Evolutionary conservation across 2,888 invertebrate genomes (phyloP).

Genomic region (Salticus scenicus): DNA sequence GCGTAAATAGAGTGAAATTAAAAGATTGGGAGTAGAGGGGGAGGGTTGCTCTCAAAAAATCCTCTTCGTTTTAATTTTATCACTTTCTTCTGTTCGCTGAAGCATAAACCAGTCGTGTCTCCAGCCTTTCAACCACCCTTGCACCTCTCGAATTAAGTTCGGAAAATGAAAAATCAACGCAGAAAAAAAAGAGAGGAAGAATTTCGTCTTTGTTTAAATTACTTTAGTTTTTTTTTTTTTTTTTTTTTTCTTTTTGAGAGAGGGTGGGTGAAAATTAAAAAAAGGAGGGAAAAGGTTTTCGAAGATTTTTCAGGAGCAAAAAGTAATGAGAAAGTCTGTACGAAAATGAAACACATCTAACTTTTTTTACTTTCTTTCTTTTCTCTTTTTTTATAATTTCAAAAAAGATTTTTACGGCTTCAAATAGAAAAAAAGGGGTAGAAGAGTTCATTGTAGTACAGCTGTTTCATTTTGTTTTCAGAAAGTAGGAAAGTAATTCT

Average conservation of each 20-base stretch:
- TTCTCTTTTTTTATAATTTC: constrained; percentile 7
- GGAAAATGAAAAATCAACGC: constrained; percentile 63
- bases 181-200: constrained; percentile 25
- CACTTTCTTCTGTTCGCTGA: constrained; percentile 38
- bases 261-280: constrained; percentile 24
- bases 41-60: not conserved
- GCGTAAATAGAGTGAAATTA: not conserved
- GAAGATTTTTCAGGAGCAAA: constrained; percentile 25
- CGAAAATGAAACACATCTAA: constrained; percentile 28
- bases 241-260: too few species aligned
- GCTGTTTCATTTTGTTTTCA: constrained; percentile 66
- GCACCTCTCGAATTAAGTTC: constrained; percentile 41
- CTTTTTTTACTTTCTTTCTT: constrained; percentile 22
- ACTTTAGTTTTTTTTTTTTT: constrained; percentile 65
- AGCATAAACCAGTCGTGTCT: constrained; percentile 21
- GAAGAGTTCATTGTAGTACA: constrained; percentile 63
- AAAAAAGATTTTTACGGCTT: not conserved
- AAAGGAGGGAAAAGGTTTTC: not conserved
- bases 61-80: constrained; percentile 50
- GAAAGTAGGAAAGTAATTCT: constrained; percentile 60
- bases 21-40: not conserved
- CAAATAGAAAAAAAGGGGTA: constrained; percentile 28
- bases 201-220: constrained; percentile 60
- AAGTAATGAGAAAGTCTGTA: constrained; percentile 64
- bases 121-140: not conserved